These are phyloP conservation scores for Heliconius sara DNA, from an alignment of 2,888 invertebrate species.

Conservation along the genomic window DNA sequence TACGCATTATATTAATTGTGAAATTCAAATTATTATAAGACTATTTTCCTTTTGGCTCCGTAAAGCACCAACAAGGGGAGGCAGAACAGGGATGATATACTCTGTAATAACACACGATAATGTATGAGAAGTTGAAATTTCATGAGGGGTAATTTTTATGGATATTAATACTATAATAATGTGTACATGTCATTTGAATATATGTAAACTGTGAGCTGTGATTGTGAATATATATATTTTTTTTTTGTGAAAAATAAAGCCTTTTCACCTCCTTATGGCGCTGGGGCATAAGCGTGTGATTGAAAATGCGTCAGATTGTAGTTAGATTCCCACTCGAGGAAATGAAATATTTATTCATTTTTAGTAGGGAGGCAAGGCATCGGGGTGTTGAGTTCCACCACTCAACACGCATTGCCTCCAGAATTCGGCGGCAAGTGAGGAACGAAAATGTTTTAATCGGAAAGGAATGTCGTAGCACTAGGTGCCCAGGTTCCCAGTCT, in stretches of 20 bases:
- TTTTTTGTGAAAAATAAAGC: not conserved
- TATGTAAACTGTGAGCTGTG: not conserved
- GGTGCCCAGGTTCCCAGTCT: too few relatives aligned
- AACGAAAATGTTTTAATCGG: too few relatives aligned
- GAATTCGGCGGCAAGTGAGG: too few relatives aligned
- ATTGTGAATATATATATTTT: not conserved
- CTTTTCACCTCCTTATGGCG: not conserved
- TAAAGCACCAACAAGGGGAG: slow-evolving; percentile 19
- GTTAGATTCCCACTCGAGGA: too few relatives aligned
- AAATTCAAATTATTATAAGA: not conserved
- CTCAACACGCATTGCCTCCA: too few relatives aligned
- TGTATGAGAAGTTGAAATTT: slow-evolving; percentile 53
- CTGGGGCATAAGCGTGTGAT: too few relatives aligned
- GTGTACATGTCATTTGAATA: not conserved
- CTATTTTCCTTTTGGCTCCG: slow-evolving; percentile 11
- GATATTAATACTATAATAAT: slow-evolving; percentile 3
- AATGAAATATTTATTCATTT: too few relatives aligned
- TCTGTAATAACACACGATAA: slow-evolving; percentile 53
- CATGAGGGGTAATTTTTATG: slow-evolving; percentile 47
- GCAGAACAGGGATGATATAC: slow-evolving; percentile 40
- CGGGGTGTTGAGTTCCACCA: too few relatives aligned
- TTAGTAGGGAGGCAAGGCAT: too few relatives aligned
- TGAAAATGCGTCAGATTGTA: too few relatives aligned
- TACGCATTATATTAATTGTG: not conserved
- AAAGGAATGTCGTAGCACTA: too few relatives aligned